Base-by-base conservation (phyloP, 2,797 vertebrate genomes). In the Otolemur crassicaudatus region DNA sequence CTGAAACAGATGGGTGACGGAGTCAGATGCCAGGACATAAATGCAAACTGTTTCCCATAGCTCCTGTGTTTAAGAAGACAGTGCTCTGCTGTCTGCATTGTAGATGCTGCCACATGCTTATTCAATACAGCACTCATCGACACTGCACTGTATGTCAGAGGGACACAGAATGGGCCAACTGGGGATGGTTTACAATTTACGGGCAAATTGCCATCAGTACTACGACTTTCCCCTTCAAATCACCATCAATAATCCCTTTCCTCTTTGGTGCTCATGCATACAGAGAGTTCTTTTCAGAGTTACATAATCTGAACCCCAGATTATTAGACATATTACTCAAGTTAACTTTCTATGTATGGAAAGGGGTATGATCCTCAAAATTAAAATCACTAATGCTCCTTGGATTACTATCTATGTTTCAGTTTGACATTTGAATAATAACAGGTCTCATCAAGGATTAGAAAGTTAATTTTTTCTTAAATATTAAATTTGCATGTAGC, bases 1-100 rank as follows among this genome's bases (percentile, higher is more conserved):
- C 90, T 76, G 61, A 75, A 76, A 79, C 87, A 94, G 60, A 93
- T 76, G 49, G 65, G 23, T 61, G 80, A 86, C 23, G 11, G 27
- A 61, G 70, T 65, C 34, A 20, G 37, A 96, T n/a, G 9, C 82
- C 77, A 83, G 49, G 29, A 43, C 75, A 82, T 40, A 84, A 82
- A 58, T 20, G 58, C 34, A 69, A 73, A 89, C 73, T 79, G 34
- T 27, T 60, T 31, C 61, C 81, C 53, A n/a, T 46, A 23, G 40
- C 17, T 22, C 69, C 84, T 23, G 0, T 82, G 60, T 80, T 80
- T 87, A 63, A 84, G 23, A 43, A 91, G 81, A 91, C 7, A 37
- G 20, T 16, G 72, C n/a, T 88, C 40, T 89, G 46, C n/a, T 85
- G 4, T 53, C 83, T 65, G 14, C 67, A 9, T 46, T 81, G 72